Evolutionary conservation across 2,797 vertebrate genomes (phyloP).

Genomic region (Acrossocheilus wenchowensis): DNA sequence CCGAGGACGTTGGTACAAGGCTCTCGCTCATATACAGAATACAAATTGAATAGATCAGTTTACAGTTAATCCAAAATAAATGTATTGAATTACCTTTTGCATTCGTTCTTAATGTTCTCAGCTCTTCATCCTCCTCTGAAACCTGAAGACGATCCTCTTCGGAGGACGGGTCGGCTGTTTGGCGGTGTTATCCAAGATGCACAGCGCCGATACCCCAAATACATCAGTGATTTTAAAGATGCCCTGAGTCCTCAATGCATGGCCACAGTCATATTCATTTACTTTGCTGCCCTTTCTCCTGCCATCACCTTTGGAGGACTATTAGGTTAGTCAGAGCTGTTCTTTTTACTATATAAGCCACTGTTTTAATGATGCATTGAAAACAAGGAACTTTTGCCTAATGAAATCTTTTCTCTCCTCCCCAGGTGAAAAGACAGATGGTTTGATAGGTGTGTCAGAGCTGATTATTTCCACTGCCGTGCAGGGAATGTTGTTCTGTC

Average conservation of each 20-base stretch:
- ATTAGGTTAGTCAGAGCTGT: constrained; percentile 78
- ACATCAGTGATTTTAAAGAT: constrained; percentile 93
- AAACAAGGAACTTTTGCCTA: not conserved
- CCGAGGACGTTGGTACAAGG: constrained; percentile 86
- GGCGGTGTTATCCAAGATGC: constrained; percentile 89
- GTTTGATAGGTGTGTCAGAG: constrained; percentile 95
- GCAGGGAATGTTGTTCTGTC: constrained; percentile 90
- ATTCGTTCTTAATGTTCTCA: constrained; percentile 45
- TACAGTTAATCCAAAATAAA: not conserved
- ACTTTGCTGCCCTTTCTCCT: constrained; percentile 93
- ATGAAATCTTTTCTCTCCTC: not conserved
- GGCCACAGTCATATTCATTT: constrained; percentile 95
- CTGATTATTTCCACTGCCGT: constrained; percentile 91
- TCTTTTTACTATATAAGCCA: not conserved
- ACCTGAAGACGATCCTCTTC: constrained; percentile 85
- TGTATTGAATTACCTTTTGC: not conserved
- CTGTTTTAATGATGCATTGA: not conserved
- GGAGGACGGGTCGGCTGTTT: constrained; percentile 87
- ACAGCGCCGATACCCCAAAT: constrained; percentile 89
- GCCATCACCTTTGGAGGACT: constrained; percentile 97
- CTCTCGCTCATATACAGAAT: not conserved
- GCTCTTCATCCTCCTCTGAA: constrained; percentile 74
- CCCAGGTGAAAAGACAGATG: constrained; percentile 92
- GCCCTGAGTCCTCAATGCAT: constrained; percentile 92
- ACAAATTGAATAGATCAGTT: not conserved